Evolutionary conservation across 2,113 vertebrate species (phyloP), one percentile per base, ranked within the genome.

Genomic region (Erythrolamprus reginae): DNA sequence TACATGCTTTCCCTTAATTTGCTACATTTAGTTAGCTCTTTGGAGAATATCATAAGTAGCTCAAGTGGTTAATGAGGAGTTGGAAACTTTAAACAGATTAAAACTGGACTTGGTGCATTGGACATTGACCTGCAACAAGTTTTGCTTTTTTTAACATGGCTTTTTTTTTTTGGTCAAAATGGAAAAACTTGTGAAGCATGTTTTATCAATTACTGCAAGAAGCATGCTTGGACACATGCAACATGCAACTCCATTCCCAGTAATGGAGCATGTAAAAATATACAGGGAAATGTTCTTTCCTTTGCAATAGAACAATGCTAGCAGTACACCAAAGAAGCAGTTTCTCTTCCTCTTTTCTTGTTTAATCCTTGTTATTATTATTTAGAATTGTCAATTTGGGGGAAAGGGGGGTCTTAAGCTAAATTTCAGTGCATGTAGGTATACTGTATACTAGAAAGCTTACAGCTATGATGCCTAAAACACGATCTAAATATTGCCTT

Each of bases 41-140:
- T 82, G 48, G 53, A 52, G 77, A 61, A 84, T 84, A 50, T 88
- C 42, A 61, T 88, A 88, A n/a, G 86, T 88, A 88, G 42, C 47
- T 21, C 3, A 45, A 24, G 24, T 28, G 86, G 33, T 42, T 33
- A 84, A 33, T 38, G 50, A 88, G 50, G 86, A 91, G 45, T 55
- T 82, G 38, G 77, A 84, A 91, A 91, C 47, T 83, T 88, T 88
- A 88, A 88, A 83, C 77, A 84, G 38, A 88, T 91, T 91, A 84
- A 88, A 86, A 61, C 45, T 61, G 33, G 52, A 88, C 45, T 47
- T 45, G 38, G 33, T 50, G 45, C 26, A 91, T 10, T 58, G 42
- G 70, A 45, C 19, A 48, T 38, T 91, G 45, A 88, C 5, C 88
- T 83, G 45, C 6, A 91, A 91, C 42, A 52, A 50, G n/a, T 3